These are phyloP conservation scores for Melopsittacus undulatus DNA, from an alignment of 2,797 vertebrate genomes.

Conservation along the genomic window DNA sequence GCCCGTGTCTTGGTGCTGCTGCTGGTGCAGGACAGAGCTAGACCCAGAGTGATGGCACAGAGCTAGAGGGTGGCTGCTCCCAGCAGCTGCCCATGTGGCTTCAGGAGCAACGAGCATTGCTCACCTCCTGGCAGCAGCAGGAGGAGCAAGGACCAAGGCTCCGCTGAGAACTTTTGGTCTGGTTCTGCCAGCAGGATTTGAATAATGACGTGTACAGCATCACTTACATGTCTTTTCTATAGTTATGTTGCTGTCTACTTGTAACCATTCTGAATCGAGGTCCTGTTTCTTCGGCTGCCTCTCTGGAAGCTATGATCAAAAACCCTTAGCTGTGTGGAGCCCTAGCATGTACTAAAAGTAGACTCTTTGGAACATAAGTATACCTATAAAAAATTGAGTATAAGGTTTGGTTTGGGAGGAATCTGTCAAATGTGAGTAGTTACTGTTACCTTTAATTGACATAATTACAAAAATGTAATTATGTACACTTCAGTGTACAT, in stretches of 20 bases:
- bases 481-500: not conserved
- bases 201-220: not conserved
- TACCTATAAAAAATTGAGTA: not conserved
- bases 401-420: not conserved
- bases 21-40: not conserved
- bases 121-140: not conserved
- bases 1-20: accelerated
- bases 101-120: not conserved
- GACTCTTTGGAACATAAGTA: not conserved
- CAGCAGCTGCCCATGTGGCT: not conserved
- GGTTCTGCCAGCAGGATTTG: not conserved
- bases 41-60: not conserved
- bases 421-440: not conserved
- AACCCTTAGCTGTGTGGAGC: not conserved
- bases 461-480: not conserved
- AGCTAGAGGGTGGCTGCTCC: not conserved
- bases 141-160: not conserved
- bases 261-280: not conserved
- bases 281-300: not conserved
- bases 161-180: not conserved
- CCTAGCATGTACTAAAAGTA: not conserved
- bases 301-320: not conserved
- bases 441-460: not conserved
- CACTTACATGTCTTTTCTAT: not conserved
- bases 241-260: not conserved